These are phyloP conservation scores for Sminthopsis crassicaudata DNA, from an alignment of 2,113 vertebrate genomes.

Conservation along the genomic window DNA sequence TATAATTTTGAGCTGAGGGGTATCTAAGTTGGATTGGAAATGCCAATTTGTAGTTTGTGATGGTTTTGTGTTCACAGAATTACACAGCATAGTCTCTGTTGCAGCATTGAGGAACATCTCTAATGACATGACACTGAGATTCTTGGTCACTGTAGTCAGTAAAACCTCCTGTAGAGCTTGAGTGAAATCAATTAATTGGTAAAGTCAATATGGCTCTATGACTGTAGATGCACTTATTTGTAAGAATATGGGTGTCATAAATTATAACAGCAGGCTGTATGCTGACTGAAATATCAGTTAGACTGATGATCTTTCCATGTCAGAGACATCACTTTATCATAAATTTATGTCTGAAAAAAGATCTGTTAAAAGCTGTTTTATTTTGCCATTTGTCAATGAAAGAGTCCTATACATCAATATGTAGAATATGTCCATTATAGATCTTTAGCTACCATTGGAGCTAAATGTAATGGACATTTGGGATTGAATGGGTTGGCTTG, in stretches of 20 bases:
- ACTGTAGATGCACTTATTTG: background rate
- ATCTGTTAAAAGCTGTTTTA: background rate
- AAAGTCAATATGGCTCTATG: background rate
- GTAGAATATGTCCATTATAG: background rate
- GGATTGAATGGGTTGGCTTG: background rate
- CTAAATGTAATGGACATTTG: background rate
- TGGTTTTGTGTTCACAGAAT: background rate
- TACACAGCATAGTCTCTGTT: background rate
- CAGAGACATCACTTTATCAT: fast-evolving
- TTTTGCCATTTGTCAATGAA: background rate
- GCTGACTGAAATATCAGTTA: background rate
- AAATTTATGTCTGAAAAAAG: background rate
- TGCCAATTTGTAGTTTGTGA: background rate
- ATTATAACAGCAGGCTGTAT: fast-evolving
- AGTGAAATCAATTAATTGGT: background rate
- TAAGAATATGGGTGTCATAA: background rate
- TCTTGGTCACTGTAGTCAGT: background rate
- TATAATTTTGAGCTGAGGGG: background rate
- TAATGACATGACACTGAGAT: background rate
- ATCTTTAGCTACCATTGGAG: background rate
- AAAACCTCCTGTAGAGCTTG: background rate
- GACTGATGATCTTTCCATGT: background rate
- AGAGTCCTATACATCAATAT: background rate
- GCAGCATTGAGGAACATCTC: background rate
- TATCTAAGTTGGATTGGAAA: background rate